A percentile compares a stretch with the other conserved stretches of the same genome.
These are phyloP conservation scores for Mandrillus leucophaeus DNA, from an alignment of 2,113 vertebrate species.

Conservation along the genomic window DNA sequence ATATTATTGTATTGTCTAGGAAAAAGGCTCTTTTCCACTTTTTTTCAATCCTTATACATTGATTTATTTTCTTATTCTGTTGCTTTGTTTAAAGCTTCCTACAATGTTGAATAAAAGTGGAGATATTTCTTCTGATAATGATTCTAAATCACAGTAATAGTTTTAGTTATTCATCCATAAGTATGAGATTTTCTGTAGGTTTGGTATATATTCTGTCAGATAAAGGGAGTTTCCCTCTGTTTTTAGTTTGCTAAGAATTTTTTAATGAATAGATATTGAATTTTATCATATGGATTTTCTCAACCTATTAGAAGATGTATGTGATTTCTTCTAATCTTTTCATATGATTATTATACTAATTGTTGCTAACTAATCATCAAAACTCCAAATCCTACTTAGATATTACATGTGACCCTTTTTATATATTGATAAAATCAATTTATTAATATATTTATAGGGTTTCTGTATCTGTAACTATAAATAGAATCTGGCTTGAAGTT, in stretches of 20 bases:
- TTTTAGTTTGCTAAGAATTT: neutral
- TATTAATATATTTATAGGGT: neutral
- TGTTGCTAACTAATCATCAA: neutral
- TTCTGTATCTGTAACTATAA: neutral
- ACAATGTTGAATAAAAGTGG: neutral
- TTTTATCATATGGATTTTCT: neutral
- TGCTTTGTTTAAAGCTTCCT: neutral
- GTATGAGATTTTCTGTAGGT: neutral
- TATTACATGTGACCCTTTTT: neutral
- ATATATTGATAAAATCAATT: neutral
- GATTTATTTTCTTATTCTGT: neutral
- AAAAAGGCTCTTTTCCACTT: neutral
- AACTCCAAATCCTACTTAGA: neutral
- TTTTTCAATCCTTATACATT: neutral
- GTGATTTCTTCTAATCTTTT: neutral
- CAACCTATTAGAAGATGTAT: neutral
- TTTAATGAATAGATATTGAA: neutral
- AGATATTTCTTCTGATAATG: neutral
- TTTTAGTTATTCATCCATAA: neutral
- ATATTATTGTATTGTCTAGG: neutral
- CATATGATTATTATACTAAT: neutral
- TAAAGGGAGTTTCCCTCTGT: neutral
- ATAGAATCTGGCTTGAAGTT: neutral
- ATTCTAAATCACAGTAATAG: neutral
- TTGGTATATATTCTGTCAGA: neutral